Evolutionary conservation across 2,113 vertebrate species (phyloP).

Genomic region (Coracopsis vasa): DNA sequence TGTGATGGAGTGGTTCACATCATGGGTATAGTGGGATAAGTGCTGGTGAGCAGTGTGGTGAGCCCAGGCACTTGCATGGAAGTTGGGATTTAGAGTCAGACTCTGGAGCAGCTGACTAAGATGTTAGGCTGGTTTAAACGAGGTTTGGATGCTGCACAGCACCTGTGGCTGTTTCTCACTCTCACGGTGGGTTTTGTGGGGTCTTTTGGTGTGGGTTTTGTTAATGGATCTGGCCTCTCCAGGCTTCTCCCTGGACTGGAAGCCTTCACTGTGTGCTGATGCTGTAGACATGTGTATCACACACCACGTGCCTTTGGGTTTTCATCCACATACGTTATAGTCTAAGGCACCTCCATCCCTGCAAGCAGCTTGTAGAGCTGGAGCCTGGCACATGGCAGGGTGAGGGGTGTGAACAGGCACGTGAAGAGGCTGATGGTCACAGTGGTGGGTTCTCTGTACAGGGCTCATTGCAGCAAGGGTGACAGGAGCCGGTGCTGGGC

Average conservation of each 20-base stretch:
- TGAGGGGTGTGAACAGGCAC: fast-evolving
- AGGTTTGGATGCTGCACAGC: background rate
- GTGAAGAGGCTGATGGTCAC: fast-evolving
- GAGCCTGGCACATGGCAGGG: fast-evolving
- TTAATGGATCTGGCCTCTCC: background rate
- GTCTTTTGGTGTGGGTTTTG: background rate
- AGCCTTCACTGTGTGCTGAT: background rate
- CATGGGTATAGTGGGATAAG: fast-evolving
- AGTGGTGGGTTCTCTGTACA: background rate
- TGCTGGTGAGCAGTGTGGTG: fast-evolving
- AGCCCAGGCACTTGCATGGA: fast-evolving
- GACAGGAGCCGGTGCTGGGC: background rate
- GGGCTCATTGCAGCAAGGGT: background rate
- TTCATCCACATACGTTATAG: background rate
- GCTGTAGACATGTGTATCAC: fast-evolving
- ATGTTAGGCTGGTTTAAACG: background rate
- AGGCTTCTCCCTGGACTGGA: background rate
- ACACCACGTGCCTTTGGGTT: background rate
- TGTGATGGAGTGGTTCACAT: fast-evolving
- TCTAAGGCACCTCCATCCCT: background rate
- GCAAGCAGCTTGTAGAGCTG: background rate
- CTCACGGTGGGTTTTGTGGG: background rate
- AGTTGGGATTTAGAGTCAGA: background rate
- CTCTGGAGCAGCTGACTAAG: background rate
- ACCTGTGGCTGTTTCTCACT: background rate